phyloP scores from a whole-genome alignment of 2,113 vertebrate species.

The Rhinogobius similis region DNA sequence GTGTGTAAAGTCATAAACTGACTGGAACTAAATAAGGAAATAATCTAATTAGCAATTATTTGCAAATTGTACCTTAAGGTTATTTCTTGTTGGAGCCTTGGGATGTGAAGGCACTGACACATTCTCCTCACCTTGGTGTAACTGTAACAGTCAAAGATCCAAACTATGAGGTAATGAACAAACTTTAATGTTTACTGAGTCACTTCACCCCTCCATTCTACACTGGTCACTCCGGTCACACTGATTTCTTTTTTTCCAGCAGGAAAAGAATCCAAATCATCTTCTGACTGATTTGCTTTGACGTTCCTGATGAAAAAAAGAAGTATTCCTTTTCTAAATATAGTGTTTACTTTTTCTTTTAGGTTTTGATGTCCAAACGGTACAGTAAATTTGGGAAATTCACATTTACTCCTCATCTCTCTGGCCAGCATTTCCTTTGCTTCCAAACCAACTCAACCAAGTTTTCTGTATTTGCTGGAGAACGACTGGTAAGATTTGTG shows the following conservation, averaged over 20 bases:
- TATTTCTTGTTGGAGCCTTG: slow-evolving; percentile 85
- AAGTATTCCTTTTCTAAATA: neutral
- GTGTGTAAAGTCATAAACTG: neutral
- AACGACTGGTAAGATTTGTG: slow-evolving; percentile 81
- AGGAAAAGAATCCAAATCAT: neutral
- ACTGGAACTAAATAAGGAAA: neutral
- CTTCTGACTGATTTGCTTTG: neutral
- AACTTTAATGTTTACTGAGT: neutral
- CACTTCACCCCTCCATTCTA: neutral
- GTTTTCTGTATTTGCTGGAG: slow-evolving; percentile 80
- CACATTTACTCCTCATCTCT: slow-evolving; percentile 83
- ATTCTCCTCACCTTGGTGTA: slow-evolving; percentile 85
- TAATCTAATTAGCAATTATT: neutral
- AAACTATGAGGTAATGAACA: slow-evolving; percentile 72
- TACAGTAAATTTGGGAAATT: slow-evolving; percentile 84
- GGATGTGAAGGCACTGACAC: slow-evolving; percentile 68
- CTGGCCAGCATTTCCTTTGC: slow-evolving; percentile 86
- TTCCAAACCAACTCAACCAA: slow-evolving; percentile 87
- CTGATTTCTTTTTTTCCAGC: neutral
- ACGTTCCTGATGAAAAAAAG: neutral
- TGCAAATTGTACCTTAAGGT: slow-evolving; percentile 70
- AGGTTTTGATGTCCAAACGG: slow-evolving; percentile 84
- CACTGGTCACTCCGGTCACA: no score
- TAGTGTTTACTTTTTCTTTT: slow-evolving; percentile 13
- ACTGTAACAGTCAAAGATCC: slow-evolving; percentile 83